These are phyloP conservation scores for Aphelinus atriplicis DNA, from an alignment of 1,140 invertebrate species.

Conservation along the genomic window DNA sequence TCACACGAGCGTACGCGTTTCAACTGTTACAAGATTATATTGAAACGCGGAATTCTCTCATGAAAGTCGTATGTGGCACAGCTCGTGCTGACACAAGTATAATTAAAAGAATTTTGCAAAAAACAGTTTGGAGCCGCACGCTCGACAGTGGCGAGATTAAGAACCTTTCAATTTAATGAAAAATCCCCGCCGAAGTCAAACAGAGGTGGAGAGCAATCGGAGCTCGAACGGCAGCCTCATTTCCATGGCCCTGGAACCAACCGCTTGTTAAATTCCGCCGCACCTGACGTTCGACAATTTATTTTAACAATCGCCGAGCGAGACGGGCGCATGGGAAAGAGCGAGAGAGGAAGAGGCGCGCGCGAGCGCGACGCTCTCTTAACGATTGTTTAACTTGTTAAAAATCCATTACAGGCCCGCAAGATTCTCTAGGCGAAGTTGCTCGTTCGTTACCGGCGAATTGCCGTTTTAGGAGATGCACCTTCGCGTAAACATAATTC, in stretches of 20 bases:
- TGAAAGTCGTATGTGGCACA: no score
- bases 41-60: no score
- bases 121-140: no score
- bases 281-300: constrained; percentile 33
- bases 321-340: constrained; percentile 38
- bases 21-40: no score
- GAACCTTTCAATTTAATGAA: constrained; percentile 27
- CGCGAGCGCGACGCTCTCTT: constrained; percentile 51
- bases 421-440: constrained; percentile 24
- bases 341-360: constrained; percentile 24
- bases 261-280: constrained; percentile 19
- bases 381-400: constrained; percentile 65
- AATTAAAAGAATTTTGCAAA: no score
- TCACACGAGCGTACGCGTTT: no score
- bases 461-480: constrained; percentile 39
- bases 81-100: no score
- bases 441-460: constrained; percentile 45
- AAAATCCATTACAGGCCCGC: constrained; percentile 57
- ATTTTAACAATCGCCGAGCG: constrained; percentile 10
- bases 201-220: constrained; percentile 17
- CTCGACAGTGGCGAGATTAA: background rate
- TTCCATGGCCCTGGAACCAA: constrained; percentile 11
- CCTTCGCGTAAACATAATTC: constrained; percentile 29
- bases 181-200: constrained; percentile 23
- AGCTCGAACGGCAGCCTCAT: background rate